phyloP scores from a whole-genome alignment of 2,797 vertebrate species.

The Cottoperca gobio region DNA sequence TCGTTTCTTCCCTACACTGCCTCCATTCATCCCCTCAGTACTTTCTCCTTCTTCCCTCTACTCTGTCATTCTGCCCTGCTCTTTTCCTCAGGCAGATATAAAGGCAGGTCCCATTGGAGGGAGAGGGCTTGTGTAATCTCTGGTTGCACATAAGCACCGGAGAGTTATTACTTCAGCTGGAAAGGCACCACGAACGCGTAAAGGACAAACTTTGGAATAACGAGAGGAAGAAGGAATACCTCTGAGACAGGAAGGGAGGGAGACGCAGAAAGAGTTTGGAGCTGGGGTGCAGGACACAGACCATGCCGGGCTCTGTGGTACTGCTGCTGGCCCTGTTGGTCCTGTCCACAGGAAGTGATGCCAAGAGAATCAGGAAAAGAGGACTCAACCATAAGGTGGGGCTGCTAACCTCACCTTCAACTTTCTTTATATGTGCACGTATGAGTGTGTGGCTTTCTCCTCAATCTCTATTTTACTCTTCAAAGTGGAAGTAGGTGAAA shows the following conservation, averaged over 20 bases:
- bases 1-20: constrained; percentile 46
- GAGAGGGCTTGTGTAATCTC: constrained; percentile 73
- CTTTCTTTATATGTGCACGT: constrained; percentile 4
- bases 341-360: constrained; percentile 73
- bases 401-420: constrained; percentile 35
- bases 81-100: constrained; percentile 62
- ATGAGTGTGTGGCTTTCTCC: not conserved
- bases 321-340: constrained; percentile 79
- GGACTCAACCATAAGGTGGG: constrained; percentile 85
- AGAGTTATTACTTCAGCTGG: constrained; percentile 53
- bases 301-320: constrained; percentile 73
- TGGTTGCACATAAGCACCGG: constrained; percentile 63
- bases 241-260: constrained; percentile 20
- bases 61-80: constrained; percentile 60
- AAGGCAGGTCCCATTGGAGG: constrained; percentile 67
- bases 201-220: constrained; percentile 30
- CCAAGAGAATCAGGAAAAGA: constrained; percentile 81
- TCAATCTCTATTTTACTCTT: not conserved
- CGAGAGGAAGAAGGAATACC: constrained; percentile 32
- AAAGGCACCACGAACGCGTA: constrained; percentile 7
- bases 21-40: constrained; percentile 54
- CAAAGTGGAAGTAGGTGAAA: constrained; percentile 48
- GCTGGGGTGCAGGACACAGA: constrained; percentile 46
- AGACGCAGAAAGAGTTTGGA: constrained; percentile 25
- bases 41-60: constrained; percentile 45